Evolutionary conservation across 2,797 vertebrate species (phyloP).

Genomic region (Cossypha caffra): DNA sequence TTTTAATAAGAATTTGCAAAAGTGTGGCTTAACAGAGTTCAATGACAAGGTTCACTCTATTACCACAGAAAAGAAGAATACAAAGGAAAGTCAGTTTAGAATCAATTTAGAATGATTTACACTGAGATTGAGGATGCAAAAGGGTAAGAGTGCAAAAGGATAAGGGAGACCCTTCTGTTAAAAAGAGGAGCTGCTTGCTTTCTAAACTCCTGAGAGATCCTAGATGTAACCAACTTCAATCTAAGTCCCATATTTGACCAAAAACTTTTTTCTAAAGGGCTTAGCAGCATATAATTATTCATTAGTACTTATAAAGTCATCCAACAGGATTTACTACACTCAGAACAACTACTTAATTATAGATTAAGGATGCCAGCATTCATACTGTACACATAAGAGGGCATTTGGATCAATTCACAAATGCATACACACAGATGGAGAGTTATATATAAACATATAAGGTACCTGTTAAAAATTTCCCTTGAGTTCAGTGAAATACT

Average conservation of each 20-base stretch:
- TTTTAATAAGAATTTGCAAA: neutral
- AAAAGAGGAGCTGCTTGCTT: neutral
- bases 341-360: neutral
- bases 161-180: neutral
- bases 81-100: neutral
- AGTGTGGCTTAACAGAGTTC: neutral
- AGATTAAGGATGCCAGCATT: neutral
- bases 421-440: neutral
- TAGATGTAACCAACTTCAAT: neutral
- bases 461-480: neutral
- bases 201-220: neutral
- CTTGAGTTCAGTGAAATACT: neutral
- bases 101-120: neutral
- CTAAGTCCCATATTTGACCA: neutral
- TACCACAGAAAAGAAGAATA: neutral
- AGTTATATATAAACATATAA: neutral
- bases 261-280: rapidly evolving
- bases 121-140: neutral
- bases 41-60: neutral
- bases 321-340: neutral
- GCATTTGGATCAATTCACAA: neutral
- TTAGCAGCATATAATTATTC: neutral
- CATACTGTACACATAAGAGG: neutral
- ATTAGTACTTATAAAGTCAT: neutral
- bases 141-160: neutral